Evolutionary conservation across 2,888 invertebrate genomes (phyloP), one percentile per base, ranked within the genome.

Genomic region (Automeris io): DNA sequence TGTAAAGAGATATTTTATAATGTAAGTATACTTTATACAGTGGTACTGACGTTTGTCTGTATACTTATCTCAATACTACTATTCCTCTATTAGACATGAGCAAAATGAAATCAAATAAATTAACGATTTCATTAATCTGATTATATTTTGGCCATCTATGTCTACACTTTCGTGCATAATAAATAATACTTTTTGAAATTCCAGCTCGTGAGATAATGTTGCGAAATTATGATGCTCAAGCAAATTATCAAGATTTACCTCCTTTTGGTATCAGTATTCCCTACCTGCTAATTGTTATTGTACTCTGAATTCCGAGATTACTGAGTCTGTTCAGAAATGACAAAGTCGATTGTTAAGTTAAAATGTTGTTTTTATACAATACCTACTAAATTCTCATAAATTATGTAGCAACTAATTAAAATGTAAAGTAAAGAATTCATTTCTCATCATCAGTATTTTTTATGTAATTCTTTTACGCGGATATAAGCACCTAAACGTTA

Each of bases 391-490:
- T 26, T 29, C 29, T 16, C 29, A 29, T 22, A 37, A 22, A 21
- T 37, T 37, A 22, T 31, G 16, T 23, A 29, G 31, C 4, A 16
- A 22, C 11, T 18, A 19, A 9, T 35, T 22, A 13, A 35, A 18
- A n/a, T 7, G 21, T 26, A 8, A 19, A n/a, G 26, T 19, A 26
- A 26, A 24, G 18, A 24, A 18, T 25, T 26, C 11, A 19, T 19
- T 19, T 13, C 9, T 36, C 29, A 18, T 19, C 12, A 23, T 13
- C 32, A 18, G 22, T 22, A 23, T 31, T 32, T 23, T 24, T 37
- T 16, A 22, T 31, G 12, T 18, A 11, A 37, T 32, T 37, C 32
- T 23, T 37, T 37, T 37, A 37, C 16, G 37, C 37, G 37, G 37
- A 39, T 39, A 39, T 39, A 22, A 21, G 26, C 29, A 29, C 21